Evolutionary conservation across 2,113 vertebrate genomes (phyloP).

Genomic region (Alouatta palliata): DNA sequence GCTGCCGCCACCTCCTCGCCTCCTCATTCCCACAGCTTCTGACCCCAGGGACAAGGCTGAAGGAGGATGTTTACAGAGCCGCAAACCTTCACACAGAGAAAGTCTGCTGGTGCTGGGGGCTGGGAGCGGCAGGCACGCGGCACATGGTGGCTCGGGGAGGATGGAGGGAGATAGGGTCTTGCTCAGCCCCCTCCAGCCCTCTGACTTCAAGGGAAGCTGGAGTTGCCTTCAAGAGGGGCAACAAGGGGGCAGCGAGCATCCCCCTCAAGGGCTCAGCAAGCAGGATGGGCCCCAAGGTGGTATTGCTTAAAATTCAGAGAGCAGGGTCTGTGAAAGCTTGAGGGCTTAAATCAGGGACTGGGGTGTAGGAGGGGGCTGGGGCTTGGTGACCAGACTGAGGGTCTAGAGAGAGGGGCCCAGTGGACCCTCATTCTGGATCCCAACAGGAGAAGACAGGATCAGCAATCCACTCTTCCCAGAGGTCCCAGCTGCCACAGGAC

Average conservation of each 20-base stretch:
- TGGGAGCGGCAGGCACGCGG: background rate
- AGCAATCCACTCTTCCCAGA: background rate
- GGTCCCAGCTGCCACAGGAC: background rate
- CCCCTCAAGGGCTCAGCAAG: background rate
- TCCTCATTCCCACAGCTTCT: conserved; percentile 77
- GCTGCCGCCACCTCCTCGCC: background rate
- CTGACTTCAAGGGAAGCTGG: background rate
- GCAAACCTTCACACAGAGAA: conserved; percentile 69
- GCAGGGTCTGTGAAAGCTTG: background rate
- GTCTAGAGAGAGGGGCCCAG: background rate
- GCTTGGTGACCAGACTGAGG: background rate
- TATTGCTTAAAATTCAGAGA: background rate
- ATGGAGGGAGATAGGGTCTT: background rate
- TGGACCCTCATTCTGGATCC: background rate
- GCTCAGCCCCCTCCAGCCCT: background rate
- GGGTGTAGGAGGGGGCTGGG: rapidly evolving
- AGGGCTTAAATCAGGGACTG: background rate
- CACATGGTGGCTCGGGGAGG: background rate
- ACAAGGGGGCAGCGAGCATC: background rate
- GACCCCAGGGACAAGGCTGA: conserved; percentile 69
- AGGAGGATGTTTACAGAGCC: conserved; percentile 76
- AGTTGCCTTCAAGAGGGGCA: background rate
- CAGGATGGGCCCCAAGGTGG: background rate
- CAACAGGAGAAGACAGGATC: background rate
- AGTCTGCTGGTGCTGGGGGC: conserved; percentile 49